These are phyloP conservation scores for Melanostoma mellinum DNA, from an alignment of 2,888 invertebrate species.

Conservation along the genomic window DNA sequence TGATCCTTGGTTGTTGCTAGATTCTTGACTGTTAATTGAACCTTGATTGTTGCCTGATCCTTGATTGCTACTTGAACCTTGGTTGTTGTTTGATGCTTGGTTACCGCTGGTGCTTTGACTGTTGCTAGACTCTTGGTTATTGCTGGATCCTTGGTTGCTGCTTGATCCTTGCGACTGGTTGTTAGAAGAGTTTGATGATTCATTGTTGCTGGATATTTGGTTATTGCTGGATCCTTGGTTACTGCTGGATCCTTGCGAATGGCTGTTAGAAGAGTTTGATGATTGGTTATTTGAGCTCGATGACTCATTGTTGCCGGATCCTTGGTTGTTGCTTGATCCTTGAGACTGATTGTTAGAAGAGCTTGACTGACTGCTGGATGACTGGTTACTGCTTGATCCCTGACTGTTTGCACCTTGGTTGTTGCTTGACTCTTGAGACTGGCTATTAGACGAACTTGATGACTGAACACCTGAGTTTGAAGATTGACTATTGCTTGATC, in stretches of 20 bases:
- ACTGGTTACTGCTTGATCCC: constrained; percentile 54
- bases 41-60: constrained; percentile 54
- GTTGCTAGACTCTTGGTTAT: constrained; percentile 83
- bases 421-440: constrained; percentile 56
- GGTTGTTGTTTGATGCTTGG: constrained; percentile 65
- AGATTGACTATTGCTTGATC: constrained; percentile 65
- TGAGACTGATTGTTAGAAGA: constrained; percentile 46
- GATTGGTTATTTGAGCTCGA: not conserved
- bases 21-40: constrained; percentile 39
- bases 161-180: constrained; percentile 58
- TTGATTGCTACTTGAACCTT: constrained; percentile 59
- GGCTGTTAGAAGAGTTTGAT: constrained; percentile 39
- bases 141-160: constrained; percentile 35
- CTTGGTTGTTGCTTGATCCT: constrained; percentile 25
- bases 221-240: constrained; percentile 84
- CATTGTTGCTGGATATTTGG: constrained; percentile 84
- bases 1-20: constrained; percentile 39
- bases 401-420: constrained; percentile 60
- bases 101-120: constrained; percentile 85
- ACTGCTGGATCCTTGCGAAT: constrained; percentile 51
- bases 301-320: constrained; percentile 24
- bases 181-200: constrained; percentile 27
- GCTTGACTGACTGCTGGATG: constrained; percentile 54
- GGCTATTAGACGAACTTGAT: constrained; percentile 23
- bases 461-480: not conserved